phyloP scores from a whole-genome alignment of 1,140 invertebrate species.

The Paralvinella palmiformis region DNA sequence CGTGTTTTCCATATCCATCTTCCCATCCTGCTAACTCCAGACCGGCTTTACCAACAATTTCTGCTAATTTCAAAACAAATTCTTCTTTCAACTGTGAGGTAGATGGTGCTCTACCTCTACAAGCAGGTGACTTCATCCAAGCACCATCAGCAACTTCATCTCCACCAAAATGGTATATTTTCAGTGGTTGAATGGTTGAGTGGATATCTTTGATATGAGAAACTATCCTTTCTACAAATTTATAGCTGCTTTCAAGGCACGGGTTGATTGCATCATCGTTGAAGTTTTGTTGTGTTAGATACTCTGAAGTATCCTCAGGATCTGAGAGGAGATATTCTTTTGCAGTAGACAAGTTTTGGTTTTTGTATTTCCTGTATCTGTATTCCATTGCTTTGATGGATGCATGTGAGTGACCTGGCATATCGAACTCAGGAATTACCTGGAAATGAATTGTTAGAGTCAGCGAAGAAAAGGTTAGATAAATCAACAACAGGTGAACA shows the following conservation, averaged over 20 bases:
- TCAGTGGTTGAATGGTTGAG: constrained; percentile 29
- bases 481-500: too few relatives aligned
- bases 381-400: constrained; percentile 27
- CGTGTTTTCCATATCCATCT: constrained; percentile 35
- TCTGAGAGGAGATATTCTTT: constrained; percentile 26
- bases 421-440: constrained; percentile 44
- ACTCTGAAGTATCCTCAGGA: constrained; percentile 32
- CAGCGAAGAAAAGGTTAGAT: too few relatives aligned
- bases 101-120: neutral
- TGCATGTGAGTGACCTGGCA: constrained; percentile 40
- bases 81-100: constrained; percentile 20
- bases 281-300: constrained; percentile 38
- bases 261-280: constrained; percentile 43
- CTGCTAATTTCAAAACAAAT: constrained; percentile 26
- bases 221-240: constrained; percentile 37
- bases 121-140: constrained; percentile 32
- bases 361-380: constrained; percentile 10
- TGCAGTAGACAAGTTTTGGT: neutral
- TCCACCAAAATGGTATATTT: constrained; percentile 39
- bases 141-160: constrained; percentile 37
- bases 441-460: constrained; percentile 9
- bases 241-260: constrained; percentile 37
- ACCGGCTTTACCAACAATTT: constrained; percentile 17
- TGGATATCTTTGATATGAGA: constrained; percentile 7
- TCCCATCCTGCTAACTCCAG: constrained; percentile 39